phyloP scores from a whole-genome alignment of 2,797 vertebrate genomes.

The Myotis daubentonii region DNA sequence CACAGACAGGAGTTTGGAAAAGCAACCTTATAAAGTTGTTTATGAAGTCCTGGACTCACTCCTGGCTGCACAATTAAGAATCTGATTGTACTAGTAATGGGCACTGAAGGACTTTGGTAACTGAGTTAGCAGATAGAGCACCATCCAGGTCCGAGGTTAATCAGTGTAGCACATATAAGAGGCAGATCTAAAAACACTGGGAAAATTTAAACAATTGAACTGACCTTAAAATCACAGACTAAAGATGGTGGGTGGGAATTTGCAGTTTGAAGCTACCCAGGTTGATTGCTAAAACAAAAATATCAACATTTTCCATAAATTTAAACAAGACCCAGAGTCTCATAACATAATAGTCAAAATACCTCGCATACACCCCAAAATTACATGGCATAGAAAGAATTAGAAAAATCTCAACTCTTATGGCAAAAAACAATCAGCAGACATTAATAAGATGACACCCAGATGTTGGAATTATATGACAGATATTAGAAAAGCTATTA shows the following conservation, averaged over 20 bases:
- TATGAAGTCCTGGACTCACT: not conserved
- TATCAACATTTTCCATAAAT: not conserved
- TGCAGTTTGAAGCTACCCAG: not conserved
- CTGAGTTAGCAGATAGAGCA: not conserved
- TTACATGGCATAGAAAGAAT: not conserved
- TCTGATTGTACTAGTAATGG: not conserved
- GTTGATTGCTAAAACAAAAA: not conserved
- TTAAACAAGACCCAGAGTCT: not conserved
- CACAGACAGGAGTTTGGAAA: not conserved
- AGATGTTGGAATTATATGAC: not conserved
- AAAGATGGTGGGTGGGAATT: not conserved
- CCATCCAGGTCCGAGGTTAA: not conserved
- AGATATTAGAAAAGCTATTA: not conserved
- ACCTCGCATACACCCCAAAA: not conserved
- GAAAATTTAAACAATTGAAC: not conserved
- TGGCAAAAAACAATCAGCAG: not conserved
- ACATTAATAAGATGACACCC: not conserved
- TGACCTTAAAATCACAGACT: not conserved
- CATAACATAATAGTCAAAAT: not conserved
- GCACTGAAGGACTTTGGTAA: not conserved
- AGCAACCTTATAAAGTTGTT: not conserved
- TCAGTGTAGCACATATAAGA: not conserved
- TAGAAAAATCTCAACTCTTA: conserved; percentile 7
- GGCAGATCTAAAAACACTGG: no score
- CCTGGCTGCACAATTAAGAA: not conserved